phyloP scores from a whole-genome alignment of 1,140 invertebrate genomes.

The Cecropterus lyciades region DNA sequence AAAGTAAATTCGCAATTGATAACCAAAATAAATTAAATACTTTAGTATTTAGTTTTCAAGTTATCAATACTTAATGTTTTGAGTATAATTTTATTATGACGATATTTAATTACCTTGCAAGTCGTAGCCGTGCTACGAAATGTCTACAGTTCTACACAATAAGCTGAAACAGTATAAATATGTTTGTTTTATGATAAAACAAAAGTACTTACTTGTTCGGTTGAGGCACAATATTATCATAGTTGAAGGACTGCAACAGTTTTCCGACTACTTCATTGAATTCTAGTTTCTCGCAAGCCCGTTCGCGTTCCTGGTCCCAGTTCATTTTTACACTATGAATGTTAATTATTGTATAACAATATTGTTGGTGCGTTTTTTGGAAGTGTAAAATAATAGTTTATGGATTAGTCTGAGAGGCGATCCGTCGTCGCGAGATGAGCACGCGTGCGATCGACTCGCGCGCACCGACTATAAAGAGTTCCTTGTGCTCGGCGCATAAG shows the following conservation, averaged over 20 bases:
- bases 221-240: slow-evolving; percentile 73
- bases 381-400: slow-evolving; percentile 29
- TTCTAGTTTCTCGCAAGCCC: slow-evolving; percentile 51
- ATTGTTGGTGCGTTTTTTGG: neutral
- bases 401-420: slow-evolving; percentile 13
- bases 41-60: too few species aligned
- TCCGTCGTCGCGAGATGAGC: slow-evolving; percentile 37
- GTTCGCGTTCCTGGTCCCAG: slow-evolving; percentile 64
- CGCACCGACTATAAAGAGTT: slow-evolving; percentile 76
- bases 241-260: slow-evolving; percentile 71
- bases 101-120: too few species aligned
- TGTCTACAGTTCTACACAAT: slow-evolving; percentile 22
- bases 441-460: slow-evolving; percentile 78
- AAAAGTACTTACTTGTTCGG: slow-evolving; percentile 63
- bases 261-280: slow-evolving; percentile 76
- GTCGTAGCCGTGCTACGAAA: slow-evolving; percentile 36
- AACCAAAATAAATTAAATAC: too few species aligned
- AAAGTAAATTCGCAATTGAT: too few species aligned
- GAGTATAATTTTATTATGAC: too few species aligned
- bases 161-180: neutral
- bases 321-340: slow-evolving; percentile 55
- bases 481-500: slow-evolving; percentile 71
- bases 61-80: too few species aligned
- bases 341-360: neutral
- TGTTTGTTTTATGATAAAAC: slow-evolving; percentile 7